Evolutionary conservation across 2,113 vertebrate genomes (phyloP).

Genomic region (Oxyura jamaicensis): DNA sequence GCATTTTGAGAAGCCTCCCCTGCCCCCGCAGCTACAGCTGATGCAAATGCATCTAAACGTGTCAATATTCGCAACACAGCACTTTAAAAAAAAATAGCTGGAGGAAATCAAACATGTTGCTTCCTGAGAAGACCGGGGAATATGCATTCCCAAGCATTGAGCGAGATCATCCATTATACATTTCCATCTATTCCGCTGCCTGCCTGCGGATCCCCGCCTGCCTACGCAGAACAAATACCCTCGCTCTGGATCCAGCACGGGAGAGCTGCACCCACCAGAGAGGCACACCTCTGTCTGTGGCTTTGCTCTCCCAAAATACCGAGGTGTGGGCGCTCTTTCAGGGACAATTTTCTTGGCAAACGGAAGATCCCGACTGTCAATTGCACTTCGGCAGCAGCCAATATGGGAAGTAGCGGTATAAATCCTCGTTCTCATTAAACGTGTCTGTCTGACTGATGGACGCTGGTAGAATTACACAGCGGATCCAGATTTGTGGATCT

Average conservation of each 20-base stretch:
- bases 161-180: conserved; percentile 50
- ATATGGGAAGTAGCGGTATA: conserved; percentile 69
- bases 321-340: conserved; percentile 21
- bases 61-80: conserved; percentile 4
- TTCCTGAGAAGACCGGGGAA: neutral
- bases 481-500: conserved; percentile 81
- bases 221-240: neutral
- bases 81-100: conserved; percentile 32
- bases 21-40: neutral
- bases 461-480: conserved; percentile 78
- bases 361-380: conserved; percentile 36
- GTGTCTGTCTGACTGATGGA: conserved; percentile 82
- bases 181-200: neutral
- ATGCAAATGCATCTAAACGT: conserved; percentile 1
- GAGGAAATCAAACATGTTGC: conserved; percentile 42
- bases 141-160: conserved; percentile 6
- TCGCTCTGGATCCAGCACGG: neutral
- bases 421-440: conserved; percentile 81
- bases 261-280: neutral
- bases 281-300: neutral
- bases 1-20: neutral
- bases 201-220: neutral
- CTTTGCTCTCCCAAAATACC: neutral
- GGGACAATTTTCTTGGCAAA: conserved; percentile 62
- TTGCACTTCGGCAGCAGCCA: conserved; percentile 63